phyloP scores from a whole-genome alignment of 2,113 vertebrate genomes.

The Aptenodytes patagonicus region DNA sequence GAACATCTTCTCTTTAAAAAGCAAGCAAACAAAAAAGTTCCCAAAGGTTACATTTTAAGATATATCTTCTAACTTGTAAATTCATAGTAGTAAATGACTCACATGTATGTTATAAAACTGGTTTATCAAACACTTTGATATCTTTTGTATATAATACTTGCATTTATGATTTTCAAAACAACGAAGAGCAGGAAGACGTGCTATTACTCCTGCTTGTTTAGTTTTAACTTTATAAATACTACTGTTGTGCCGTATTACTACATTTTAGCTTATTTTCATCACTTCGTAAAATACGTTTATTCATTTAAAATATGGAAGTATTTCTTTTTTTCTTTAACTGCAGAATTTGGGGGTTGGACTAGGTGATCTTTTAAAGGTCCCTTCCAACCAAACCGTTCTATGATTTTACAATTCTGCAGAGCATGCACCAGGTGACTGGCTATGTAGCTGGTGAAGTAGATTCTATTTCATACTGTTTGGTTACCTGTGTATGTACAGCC shows the following conservation, averaged over 20 bases:
- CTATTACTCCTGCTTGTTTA: neutral
- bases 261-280: neutral
- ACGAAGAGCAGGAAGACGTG: neutral
- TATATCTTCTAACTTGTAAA: neutral
- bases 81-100: neutral
- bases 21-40: neutral
- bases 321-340: neutral
- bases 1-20: neutral
- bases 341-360: neutral
- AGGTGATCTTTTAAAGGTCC: neutral
- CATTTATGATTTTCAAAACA: neutral
- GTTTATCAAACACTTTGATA: accelerated
- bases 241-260: neutral
- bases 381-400: neutral
- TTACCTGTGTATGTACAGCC: neutral
- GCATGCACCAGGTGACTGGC: neutral
- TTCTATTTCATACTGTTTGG: neutral
- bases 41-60: neutral
- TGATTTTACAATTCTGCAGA: neutral
- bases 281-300: neutral
- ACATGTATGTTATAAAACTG: neutral
- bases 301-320: neutral
- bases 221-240: neutral
- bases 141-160: neutral
- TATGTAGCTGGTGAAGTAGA: neutral